These are phyloP conservation scores for Proterorhinus semilunaris DNA, from an alignment of 2,113 vertebrate species.

Conservation along the genomic window DNA sequence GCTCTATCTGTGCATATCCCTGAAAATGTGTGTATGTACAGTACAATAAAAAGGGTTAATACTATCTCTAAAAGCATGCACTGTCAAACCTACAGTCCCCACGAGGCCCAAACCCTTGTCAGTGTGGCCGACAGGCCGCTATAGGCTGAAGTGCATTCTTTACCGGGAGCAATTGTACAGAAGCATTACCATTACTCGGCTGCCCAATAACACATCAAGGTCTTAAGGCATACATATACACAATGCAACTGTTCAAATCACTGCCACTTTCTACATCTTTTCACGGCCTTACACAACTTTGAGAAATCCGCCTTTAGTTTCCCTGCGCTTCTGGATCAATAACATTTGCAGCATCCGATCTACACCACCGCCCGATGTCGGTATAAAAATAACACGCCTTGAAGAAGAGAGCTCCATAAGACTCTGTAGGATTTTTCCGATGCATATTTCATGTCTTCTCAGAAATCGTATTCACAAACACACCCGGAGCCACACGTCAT, in stretches of 20 bases:
- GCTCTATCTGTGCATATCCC: too few relatives aligned
- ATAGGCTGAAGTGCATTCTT: neutral
- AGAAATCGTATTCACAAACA: slow-evolving; percentile 7
- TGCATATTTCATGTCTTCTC: slow-evolving; percentile 9
- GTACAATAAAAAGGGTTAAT: slow-evolving; percentile 19
- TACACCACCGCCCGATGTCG: neutral
- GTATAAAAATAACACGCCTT: slow-evolving; percentile 9
- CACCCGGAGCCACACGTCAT: slow-evolving; percentile 5
- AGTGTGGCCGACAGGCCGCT: neutral
- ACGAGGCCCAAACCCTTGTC: neutral
- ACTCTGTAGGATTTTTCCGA: neutral
- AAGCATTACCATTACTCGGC: neutral
- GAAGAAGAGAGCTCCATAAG: neutral
- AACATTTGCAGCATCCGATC: neutral
- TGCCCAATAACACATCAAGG: slow-evolving; percentile 7
- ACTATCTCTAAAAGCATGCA: neutral
- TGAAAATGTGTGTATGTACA: neutral
- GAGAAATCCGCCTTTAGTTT: neutral
- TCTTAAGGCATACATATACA: neutral
- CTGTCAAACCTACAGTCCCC: neutral
- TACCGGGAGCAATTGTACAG: neutral
- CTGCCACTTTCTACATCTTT: neutral
- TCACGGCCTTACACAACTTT: neutral
- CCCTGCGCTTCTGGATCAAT: neutral
- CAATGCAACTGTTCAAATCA: neutral